Evolutionary conservation across 1,140 invertebrate species (phyloP).

Genomic region (Lysiphlebus fabarum): DNA sequence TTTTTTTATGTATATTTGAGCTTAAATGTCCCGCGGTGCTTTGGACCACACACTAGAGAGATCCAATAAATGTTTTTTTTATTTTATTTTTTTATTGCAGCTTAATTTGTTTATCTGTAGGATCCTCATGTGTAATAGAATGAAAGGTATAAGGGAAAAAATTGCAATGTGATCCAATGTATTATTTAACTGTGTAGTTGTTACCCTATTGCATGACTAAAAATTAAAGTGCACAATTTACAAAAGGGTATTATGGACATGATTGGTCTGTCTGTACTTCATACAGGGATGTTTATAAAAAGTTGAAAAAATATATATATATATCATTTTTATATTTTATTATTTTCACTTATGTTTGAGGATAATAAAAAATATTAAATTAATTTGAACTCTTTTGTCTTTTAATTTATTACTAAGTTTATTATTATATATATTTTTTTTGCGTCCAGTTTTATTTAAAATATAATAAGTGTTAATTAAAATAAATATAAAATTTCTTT

Average conservation of each 20-base stretch:
- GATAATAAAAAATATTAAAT: conserved; percentile 2
- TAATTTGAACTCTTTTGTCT: too few species aligned
- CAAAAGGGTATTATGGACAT: conserved; percentile 41
- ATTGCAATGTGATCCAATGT: conserved; percentile 41
- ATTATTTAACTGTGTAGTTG: conserved; percentile 46
- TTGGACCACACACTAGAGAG: conserved; percentile 3
- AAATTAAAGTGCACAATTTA: not conserved
- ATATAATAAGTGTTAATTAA: too few species aligned
- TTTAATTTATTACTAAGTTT: too few species aligned
- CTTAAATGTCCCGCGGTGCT: conserved; percentile 4
- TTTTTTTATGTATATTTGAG: too few species aligned
- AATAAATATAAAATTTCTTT: too few species aligned
- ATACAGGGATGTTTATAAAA: too few species aligned
- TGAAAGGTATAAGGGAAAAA: conserved; percentile 28
- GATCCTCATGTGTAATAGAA: conserved; percentile 19
- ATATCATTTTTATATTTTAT: conserved; percentile 27
- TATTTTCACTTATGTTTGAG: conserved; percentile 7
- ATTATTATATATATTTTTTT: too few species aligned
- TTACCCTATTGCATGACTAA: conserved; percentile 33
- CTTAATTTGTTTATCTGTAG: conserved; percentile 44
- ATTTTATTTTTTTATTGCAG: conserved; percentile 25
- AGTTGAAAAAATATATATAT: conserved; percentile 45
- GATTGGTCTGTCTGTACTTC: conserved; percentile 39
- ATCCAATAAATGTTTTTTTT: conserved; percentile 6
- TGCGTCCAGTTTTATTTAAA: too few species aligned